Conservation (phyloP, 2,888 invertebrate species). For the Parasteatoda lunata region DNA sequence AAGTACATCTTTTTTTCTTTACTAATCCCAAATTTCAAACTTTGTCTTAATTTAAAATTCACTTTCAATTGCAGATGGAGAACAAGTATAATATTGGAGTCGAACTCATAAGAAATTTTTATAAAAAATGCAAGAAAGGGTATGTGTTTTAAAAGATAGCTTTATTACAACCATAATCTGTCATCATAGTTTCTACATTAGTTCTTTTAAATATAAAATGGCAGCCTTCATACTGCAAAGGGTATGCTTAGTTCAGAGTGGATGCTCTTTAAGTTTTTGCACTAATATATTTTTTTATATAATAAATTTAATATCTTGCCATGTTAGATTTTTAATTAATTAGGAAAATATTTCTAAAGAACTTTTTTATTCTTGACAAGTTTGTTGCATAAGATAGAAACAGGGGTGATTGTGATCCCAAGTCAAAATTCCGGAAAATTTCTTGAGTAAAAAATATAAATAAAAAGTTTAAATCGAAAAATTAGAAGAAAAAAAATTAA, state of each 20-base stretch:
- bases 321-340: neutral
- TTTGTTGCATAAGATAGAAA: too few relatives aligned
- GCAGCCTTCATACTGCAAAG: neutral
- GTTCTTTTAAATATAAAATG: neutral
- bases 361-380: too few relatives aligned
- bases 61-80: conserved; percentile 94
- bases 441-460: too few relatives aligned
- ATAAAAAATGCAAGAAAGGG: conserved; percentile 99
- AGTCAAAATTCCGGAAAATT: too few relatives aligned
- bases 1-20: conserved; percentile 67
- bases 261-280: neutral
- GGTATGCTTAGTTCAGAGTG: neutral
- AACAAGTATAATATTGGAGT: conserved; percentile 99
- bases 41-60: neutral
- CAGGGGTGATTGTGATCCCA: too few relatives aligned
- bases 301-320: neutral
- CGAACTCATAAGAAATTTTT: conserved; percentile 98
- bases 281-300: neutral
- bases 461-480: too few relatives aligned
- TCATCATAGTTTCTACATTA: neutral
- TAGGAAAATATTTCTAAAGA: too few relatives aligned
- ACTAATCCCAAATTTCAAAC: neutral
- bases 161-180: neutral
- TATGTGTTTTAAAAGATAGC: conserved; percentile 79
- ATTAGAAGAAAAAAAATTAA: too few relatives aligned